Base-by-base conservation (phyloP, 2,888 invertebrate genomes). In the Ennomos fuscantarius region DNA sequence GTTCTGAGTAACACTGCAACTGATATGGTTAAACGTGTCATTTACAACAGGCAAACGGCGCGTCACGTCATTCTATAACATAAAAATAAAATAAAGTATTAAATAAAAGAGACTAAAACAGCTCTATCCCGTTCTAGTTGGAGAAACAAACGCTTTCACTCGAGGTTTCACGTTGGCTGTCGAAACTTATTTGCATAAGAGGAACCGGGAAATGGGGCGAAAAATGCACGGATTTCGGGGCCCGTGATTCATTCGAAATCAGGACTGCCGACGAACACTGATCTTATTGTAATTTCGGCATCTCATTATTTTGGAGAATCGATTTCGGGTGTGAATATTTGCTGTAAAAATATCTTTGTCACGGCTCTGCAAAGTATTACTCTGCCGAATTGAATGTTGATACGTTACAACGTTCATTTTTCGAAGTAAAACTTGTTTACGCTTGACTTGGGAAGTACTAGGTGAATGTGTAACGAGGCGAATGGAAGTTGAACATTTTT, bases 151-250 rank as follows among this genome's bases (percentile, higher is more conserved):
- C 79, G 84, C 81, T 86, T 84, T 82, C 84, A 87, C 85, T 86
- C 74, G 76, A 75, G 79, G 80, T 82, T 76, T 79, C 79, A 75
- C 76, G 63, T 64, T 79, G 79, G 76, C 83, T 79, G 84, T 81
- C 81, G 83, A 84, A 86, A 87, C 84, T 87, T 86, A 87, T 87
- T 87, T 87, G 86, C 86, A 87, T 86, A 85, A 87, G 84, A 84
- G 85, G 85, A 86, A 86, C 82, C 78, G 81, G 78, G 80, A 82
- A 86, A 86, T 83, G 86, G 78, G 77, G 80, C 80, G 85, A 84
- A 81, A 86, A 86, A 81, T 82, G 81, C 78, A 78, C 73, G 70
- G 66, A 68, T 48, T 43, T 37, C 53, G 43, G 36, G 24, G 8
- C 34, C 36, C 51, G 55, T 55, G 55, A 45, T 48, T 60, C 45